Percentiles rank a stretch among this genome's conserved stretches.
These are phyloP conservation scores for Tetrao urogallus DNA, from an alignment of 2,113 vertebrate genomes.

Conservation along the genomic window DNA sequence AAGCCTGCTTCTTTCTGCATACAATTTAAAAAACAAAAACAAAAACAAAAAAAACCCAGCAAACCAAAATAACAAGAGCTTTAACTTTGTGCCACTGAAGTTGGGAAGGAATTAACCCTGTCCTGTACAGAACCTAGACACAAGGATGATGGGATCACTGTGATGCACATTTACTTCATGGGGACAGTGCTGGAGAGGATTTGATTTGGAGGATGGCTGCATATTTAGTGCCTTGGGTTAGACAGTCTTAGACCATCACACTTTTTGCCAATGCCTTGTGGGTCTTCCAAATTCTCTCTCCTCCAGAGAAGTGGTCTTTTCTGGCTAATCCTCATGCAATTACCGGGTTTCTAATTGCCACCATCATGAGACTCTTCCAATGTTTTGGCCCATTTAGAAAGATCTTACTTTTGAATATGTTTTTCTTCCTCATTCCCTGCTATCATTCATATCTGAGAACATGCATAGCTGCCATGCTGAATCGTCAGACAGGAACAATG, in stretches of 20 bases:
- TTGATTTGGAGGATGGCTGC: background rate
- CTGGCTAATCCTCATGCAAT: background rate
- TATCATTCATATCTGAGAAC: background rate
- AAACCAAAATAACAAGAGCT: constrained; percentile 31
- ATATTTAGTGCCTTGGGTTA: background rate
- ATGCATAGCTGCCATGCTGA: background rate
- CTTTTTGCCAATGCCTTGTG: background rate
- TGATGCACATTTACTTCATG: rapidly evolving
- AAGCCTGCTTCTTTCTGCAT: constrained; percentile 48
- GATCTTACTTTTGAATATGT: background rate
- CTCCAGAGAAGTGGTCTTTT: background rate
- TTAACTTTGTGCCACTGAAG: constrained; percentile 1
- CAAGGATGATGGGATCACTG: background rate
- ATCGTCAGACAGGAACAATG: background rate
- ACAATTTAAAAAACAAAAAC: background rate
- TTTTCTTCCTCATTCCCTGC: background rate
- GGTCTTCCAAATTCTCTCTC: background rate
- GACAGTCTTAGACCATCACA: background rate
- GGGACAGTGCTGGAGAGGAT: background rate
- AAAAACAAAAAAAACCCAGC: background rate
- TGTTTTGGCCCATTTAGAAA: background rate
- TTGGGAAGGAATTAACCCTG: constrained; percentile 36
- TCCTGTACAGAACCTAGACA: background rate
- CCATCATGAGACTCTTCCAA: background rate
- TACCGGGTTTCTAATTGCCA: background rate